These are phyloP conservation scores for Sicus ferrugineus DNA, from an alignment of 2,888 invertebrate species.

Conservation along the genomic window DNA sequence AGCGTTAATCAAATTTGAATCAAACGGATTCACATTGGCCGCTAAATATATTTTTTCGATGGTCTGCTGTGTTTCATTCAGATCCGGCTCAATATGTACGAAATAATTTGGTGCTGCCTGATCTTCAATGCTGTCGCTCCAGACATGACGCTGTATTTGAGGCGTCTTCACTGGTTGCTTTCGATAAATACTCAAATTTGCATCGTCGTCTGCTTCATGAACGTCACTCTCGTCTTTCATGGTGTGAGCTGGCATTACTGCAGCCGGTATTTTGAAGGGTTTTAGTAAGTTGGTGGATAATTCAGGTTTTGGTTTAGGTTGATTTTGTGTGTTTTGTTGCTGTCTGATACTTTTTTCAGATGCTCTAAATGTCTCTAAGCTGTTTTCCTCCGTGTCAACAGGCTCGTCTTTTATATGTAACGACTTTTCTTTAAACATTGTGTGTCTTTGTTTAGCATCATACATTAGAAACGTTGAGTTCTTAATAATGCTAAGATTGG, in stretches of 20 bases:
- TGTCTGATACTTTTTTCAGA: not conserved
- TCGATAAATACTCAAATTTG: conserved; percentile 57
- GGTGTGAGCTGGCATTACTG: too few species aligned
- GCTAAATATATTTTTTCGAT: conserved; percentile 46
- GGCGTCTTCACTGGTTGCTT: conserved; percentile 55
- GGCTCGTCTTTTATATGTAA: conserved; percentile 43
- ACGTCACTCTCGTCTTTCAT: not conserved
- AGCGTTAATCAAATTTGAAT: conserved; percentile 72
- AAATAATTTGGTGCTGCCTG: conserved; percentile 28
- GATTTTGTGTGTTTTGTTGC: not conserved
- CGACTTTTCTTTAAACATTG: conserved; percentile 44
- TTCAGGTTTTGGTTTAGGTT: too few species aligned
- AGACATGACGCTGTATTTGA: conserved; percentile 45
- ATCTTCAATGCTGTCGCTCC: conserved; percentile 49
- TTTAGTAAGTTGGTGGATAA: too few species aligned
- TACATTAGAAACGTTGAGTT: conserved; percentile 58
- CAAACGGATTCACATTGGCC: conserved; percentile 80
- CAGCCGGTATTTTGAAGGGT: too few species aligned
- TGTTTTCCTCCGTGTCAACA: conserved; percentile 21
- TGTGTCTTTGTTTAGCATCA: conserved; percentile 10
- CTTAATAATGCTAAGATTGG: conserved; percentile 56
- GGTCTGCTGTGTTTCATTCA: conserved; percentile 50
- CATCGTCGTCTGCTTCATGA: conserved; percentile 29
- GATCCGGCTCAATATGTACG: conserved; percentile 46
- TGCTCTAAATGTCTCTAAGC: not conserved